A percentile compares a stretch with the other conserved stretches of the same genome.
phyloP scores from a whole-genome alignment of 92 coral and sea anemone genomes.

The Paragorgia papillata region DNA sequence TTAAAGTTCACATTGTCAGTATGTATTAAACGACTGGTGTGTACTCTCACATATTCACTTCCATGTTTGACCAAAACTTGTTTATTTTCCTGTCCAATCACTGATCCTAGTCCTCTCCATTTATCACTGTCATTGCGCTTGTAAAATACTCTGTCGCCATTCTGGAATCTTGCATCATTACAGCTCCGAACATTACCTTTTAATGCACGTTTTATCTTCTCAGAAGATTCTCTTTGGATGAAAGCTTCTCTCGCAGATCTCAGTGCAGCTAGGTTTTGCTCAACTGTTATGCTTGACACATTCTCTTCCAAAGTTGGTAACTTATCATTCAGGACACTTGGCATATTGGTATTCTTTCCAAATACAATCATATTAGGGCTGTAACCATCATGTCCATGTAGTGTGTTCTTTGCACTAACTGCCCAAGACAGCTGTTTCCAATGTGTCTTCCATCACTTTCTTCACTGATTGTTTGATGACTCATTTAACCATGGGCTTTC shows the following conservation, averaged over 20 bases:
- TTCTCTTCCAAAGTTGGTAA: constrained; percentile 19
- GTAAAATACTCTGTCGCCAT: constrained; percentile 2
- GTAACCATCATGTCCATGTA: constrained; percentile 14
- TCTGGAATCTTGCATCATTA: constrained; percentile 1
- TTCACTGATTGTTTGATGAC: constrained; percentile 12
- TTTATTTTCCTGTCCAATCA: constrained; percentile 8
- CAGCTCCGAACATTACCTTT: not conserved
- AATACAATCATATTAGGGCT: constrained; percentile 21
- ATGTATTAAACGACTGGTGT: not conserved
- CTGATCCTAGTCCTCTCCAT: constrained; percentile 10
- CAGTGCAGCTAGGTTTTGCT: not conserved
- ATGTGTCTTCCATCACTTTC: constrained; percentile 6
- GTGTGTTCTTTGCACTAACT: constrained; percentile 19
- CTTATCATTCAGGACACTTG: constrained; percentile 4
- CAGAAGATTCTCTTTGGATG: constrained; percentile 14
- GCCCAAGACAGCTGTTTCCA: constrained; percentile 27
- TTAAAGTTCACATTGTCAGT: not conserved
- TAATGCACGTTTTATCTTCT: constrained; percentile 26
- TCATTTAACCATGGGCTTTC: constrained; percentile 35
- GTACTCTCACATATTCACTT: constrained; percentile 6
- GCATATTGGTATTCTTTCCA: constrained; percentile 34
- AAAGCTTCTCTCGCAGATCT: constrained; percentile 18
- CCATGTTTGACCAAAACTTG: constrained; percentile 14
- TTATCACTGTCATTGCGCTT: constrained; percentile 8
- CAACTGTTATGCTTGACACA: constrained; percentile 4